phyloP scores from a whole-genome alignment of 2,113 vertebrate species.

The Scomber scombrus region DNA sequence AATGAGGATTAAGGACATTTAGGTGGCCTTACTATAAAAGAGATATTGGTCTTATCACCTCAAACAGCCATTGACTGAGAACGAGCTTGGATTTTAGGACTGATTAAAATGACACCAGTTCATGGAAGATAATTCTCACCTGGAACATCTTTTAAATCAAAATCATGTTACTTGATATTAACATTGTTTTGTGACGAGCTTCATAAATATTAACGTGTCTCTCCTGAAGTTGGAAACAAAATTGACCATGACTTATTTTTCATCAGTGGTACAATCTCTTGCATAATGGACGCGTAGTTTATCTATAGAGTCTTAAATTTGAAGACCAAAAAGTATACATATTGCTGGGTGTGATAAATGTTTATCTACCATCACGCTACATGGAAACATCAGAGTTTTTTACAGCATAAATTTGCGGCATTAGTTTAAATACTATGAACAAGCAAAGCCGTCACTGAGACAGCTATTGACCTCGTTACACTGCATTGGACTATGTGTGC shows the following conservation, averaged over 20 bases:
- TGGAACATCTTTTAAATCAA: too few species aligned
- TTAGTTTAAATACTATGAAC: background rate
- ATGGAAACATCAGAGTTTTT: background rate
- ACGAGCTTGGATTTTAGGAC: too few species aligned
- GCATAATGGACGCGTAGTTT: too few species aligned
- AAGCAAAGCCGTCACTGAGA: background rate
- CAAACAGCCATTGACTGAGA: background rate
- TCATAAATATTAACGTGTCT: background rate
- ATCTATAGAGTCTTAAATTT: too few species aligned
- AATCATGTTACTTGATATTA: background rate
- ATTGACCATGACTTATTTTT: background rate
- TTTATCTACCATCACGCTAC: too few species aligned
- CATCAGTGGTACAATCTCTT: background rate
- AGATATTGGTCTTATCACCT: background rate
- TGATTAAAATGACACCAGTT: background rate
- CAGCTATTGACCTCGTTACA: too few species aligned
- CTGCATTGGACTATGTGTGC: too few species aligned
- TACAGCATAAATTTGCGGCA: background rate
- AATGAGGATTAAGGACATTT: slow-evolving; percentile 17
- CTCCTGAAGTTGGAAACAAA: too few species aligned
- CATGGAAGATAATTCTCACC: too few species aligned
- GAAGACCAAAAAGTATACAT: too few species aligned
- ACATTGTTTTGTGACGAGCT: background rate
- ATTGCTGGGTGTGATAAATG: too few species aligned
- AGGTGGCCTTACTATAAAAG: background rate